A percentile compares a stretch with the other conserved stretches of the same genome.
These are phyloP conservation scores for Telmatochromis bifrenatus DNA, from an alignment of 2,113 vertebrate species.

Conservation along the genomic window DNA sequence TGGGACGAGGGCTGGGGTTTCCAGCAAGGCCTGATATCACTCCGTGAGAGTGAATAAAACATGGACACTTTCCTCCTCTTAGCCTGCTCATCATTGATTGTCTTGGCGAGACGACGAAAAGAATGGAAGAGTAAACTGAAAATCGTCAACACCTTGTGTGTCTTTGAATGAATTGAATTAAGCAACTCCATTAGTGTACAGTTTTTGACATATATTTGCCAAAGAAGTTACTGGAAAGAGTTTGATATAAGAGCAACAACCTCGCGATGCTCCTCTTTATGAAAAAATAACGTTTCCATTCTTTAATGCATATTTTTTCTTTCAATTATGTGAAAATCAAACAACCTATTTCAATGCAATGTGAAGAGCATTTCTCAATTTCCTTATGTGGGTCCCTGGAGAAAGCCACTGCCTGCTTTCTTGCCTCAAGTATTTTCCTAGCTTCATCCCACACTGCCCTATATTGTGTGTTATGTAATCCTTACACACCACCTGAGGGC, in stretches of 20 bases:
- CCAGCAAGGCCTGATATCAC: constrained; percentile 30
- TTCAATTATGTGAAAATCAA: not conserved
- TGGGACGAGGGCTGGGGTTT: constrained; percentile 20
- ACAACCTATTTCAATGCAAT: not conserved
- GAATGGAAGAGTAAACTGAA: not conserved
- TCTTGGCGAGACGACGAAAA: not conserved
- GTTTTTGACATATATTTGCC: not conserved
- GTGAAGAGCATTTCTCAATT: constrained; percentile 6
- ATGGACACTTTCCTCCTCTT: constrained; percentile 18
- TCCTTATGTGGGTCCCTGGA: constrained; percentile 3
- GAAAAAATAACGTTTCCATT: not conserved
- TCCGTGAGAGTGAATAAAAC: constrained; percentile 42
- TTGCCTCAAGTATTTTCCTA: constrained; percentile 10
- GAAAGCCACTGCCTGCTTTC: constrained; percentile 12
- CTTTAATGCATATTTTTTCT: not conserved
- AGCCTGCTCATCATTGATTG: not conserved
- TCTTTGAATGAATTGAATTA: not conserved
- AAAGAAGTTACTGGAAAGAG: not conserved
- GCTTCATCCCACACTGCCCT: constrained; percentile 36
- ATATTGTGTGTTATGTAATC: constrained; percentile 39
- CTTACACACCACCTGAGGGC: constrained; percentile 34
- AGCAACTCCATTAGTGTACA: not conserved
- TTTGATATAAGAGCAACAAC: not conserved
- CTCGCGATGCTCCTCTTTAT: not conserved
- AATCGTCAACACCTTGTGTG: not conserved